phyloP scores from a whole-genome alignment of 2,113 vertebrate species.

The Phyllopteryx taeniolatus region DNA sequence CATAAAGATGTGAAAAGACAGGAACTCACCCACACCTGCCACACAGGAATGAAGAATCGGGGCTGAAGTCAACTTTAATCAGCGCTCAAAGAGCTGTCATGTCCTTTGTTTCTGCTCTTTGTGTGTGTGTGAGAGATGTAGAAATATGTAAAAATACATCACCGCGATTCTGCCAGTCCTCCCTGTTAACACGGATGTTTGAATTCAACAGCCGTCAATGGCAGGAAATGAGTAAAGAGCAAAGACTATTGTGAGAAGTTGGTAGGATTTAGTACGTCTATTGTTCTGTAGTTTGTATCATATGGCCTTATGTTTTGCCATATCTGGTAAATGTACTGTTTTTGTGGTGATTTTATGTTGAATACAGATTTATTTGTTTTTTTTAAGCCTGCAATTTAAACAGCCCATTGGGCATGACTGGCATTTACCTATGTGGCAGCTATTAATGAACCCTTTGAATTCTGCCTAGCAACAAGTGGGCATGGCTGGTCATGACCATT shows the following conservation, averaged over 20 bases:
- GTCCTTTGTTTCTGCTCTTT: constrained; percentile 9
- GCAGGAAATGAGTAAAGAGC: neutral
- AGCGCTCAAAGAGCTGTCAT: constrained; percentile 38
- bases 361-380: neutral
- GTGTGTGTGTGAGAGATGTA: constrained; percentile 6
- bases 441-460: no score
- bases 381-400: no score
- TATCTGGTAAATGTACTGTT: no score
- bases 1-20: constrained; percentile 2
- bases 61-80: constrained; percentile 35
- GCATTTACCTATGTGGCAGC: no score
- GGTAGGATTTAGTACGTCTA: neutral
- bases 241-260: neutral
- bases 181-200: no score
- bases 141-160: neutral
- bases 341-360: neutral
- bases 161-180: neutral
- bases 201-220: no score
- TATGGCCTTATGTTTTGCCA: neutral
- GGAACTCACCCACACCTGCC: neutral
- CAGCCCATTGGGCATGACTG: no score
- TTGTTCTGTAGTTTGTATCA: neutral
- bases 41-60: neutral
- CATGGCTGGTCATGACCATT: no score
- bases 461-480: no score